phyloP scores from a whole-genome alignment of 2,113 vertebrate genomes.

The Melanerpes formicivorus region DNA sequence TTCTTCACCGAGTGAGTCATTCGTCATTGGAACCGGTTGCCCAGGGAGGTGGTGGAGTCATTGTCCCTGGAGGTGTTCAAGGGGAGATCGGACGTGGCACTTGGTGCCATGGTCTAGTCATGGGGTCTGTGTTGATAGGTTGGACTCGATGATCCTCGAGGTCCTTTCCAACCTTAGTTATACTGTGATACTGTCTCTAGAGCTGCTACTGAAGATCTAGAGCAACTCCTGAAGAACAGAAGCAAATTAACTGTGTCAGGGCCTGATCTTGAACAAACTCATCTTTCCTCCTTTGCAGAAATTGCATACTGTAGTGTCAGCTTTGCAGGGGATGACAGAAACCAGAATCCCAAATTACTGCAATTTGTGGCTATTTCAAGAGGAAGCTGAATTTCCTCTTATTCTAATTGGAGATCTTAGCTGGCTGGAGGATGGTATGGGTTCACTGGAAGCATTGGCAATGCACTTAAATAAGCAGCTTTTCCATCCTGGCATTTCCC shows the following conservation, averaged over 20 bases:
- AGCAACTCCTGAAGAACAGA: background rate
- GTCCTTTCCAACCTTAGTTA: too few relatives aligned
- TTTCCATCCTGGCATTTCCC: background rate
- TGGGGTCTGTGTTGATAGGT: too few relatives aligned
- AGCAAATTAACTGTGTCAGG: background rate
- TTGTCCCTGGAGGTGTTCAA: too few relatives aligned
- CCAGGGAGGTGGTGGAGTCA: too few relatives aligned
- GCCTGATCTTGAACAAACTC: constrained; percentile 2
- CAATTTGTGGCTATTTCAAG: background rate
- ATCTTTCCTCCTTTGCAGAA: background rate
- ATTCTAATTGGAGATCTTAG: background rate
- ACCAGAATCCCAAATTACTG: background rate
- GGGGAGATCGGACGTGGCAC: too few relatives aligned
- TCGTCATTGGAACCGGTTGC: too few relatives aligned
- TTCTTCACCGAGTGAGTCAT: too few relatives aligned
- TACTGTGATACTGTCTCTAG: background rate
- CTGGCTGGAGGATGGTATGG: background rate
- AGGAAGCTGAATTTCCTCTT: constrained; percentile 9
- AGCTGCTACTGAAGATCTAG: background rate
- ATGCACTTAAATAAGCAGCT: background rate
- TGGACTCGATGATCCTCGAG: too few relatives aligned
- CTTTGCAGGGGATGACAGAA: constrained; percentile 24
- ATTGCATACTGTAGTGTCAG: background rate
- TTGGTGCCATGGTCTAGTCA: too few relatives aligned
- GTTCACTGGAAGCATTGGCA: background rate